Percentiles rank a stretch among this genome's conserved stretches.
These are phyloP conservation scores for Leuciscus idus DNA, from an alignment of 2,113 vertebrate genomes.

Conservation along the genomic window DNA sequence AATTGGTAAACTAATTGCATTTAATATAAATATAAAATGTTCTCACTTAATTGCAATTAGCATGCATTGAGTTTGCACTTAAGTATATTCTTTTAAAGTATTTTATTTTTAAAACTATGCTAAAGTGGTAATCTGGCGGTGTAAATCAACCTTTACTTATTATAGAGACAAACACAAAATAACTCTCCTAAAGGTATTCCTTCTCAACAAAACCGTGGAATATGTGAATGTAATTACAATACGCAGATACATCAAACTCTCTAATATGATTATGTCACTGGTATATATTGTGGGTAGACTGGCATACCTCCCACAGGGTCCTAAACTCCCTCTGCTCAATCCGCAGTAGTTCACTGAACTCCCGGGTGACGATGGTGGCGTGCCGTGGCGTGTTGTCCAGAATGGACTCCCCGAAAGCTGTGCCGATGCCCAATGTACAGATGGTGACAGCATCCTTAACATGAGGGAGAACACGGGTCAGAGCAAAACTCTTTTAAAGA, in stretches of 20 bases:
- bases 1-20: too few relatives aligned
- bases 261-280: not conserved
- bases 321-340: constrained; percentile 96
- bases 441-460: constrained; percentile 93
- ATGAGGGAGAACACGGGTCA: constrained; percentile 51
- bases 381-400: constrained; percentile 96
- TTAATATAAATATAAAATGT: too few relatives aligned
- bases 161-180: too few relatives aligned
- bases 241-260: not conserved
- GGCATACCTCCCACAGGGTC: constrained; percentile 93
- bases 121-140: too few relatives aligned
- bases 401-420: constrained; percentile 96
- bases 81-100: too few relatives aligned
- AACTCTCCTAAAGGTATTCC: too few relatives aligned
- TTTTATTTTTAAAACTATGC: too few relatives aligned
- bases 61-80: too few relatives aligned
- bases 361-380: constrained; percentile 93
- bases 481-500: not conserved
- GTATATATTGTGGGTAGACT: constrained; percentile 9
- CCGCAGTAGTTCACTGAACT: constrained; percentile 91
- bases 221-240: not conserved
- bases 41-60: too few relatives aligned
- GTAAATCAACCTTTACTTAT: too few relatives aligned
- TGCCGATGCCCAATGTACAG: constrained; percentile 94
- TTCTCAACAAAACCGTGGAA: too few relatives aligned